Base-by-base conservation (phyloP, 2,888 invertebrate genomes). In the Drosophila phalerata region DNA sequence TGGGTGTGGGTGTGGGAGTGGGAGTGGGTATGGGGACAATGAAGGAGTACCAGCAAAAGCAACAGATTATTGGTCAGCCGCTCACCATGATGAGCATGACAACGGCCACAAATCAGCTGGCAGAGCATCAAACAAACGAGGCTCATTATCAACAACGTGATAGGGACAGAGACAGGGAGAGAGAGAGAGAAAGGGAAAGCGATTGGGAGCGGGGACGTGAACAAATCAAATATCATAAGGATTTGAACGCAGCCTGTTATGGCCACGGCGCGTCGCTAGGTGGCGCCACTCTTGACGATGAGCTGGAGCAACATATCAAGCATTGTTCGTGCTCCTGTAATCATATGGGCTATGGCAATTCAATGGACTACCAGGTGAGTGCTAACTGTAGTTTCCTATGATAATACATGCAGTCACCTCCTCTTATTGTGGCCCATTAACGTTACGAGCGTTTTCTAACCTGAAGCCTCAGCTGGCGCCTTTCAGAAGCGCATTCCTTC, bases 311-410 rank as follows among this genome's bases (percentile, higher is more conserved):
- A 93, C 97, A 97, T 94, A 97, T 97, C 93, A 96, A 96, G 93
- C 96, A 95, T 92, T 97, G 97, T 94, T 96, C 96, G 88, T 97
- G 97, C 94, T 96, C 97, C 90, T 97, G 97, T 94, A 97, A 97
- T 94, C 97, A 97, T 94, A 96, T 97, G 96, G 97, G 97, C 92
- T 97, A 97, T 94, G 97, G 97, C 90, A 97, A 97, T 94, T 97
- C 96, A 93, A 96, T 97, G 95, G 97, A 97, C 94, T 97, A 97
- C 93, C 97, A 97, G 95, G 96, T 96, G 69, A 82, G 91, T 81
- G 38, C 10, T 15, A 30, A 9, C 15, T 17, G 11, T 42, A 43
- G n/a, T 45, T 37, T 10, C 49, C 25, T 9, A 28, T 19, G 17
- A 32, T 30, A 22, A 49, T 49, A 9, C 22, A n/a, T n/a, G 9